Base-by-base conservation (phyloP, 2,888 invertebrate genomes). In the Pterostichus niger region DNA sequence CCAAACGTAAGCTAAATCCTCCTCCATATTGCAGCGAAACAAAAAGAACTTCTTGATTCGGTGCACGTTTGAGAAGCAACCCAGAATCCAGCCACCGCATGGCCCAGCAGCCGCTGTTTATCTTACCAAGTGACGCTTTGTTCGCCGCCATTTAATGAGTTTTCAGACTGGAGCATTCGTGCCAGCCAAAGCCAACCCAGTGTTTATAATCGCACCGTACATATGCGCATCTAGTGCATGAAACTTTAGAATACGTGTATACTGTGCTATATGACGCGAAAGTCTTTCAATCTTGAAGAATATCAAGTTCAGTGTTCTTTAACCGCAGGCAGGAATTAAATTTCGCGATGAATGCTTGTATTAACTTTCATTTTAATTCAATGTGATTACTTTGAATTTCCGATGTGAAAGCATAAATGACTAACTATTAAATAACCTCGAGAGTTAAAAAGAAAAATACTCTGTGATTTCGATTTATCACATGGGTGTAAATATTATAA, bases 91-190 rank as follows among this genome's bases (percentile, higher is more conserved):
- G 13, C 6, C 17, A 56, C 4, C 11, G 24, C 56, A 17, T 56
- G 56, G 56, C 56, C 56, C 56, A 40, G 68, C 68, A 13, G 11
- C 52, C 49, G 75, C 75, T 75, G 75, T 75, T 75, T 75, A 33
- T 75, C 75, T 75, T 75, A 52, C 33, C 52, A 31, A 75, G 52
- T 75, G 75, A 31, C 75, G 52, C 75, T 49, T 49, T 75, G 75
- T 75, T 75, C 75, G 11, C 75, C 31, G 75, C 13, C 40, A 52
- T 75, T 75, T 75, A 75, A 75, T 75, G 75, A 75, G 75, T 75
- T 75, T 75, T 49, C 75, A 75, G 52, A 75, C 31, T 31, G 52
- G 13, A 31, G 49, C 15, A 56, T 56, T 17, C 17, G 24, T 13
- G 56, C 13, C 1, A 11, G 13, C 13, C 56, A 13, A 7, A 17